Base-by-base conservation (phyloP, 1,140 invertebrate species). In the Euschistus heros region DNA sequence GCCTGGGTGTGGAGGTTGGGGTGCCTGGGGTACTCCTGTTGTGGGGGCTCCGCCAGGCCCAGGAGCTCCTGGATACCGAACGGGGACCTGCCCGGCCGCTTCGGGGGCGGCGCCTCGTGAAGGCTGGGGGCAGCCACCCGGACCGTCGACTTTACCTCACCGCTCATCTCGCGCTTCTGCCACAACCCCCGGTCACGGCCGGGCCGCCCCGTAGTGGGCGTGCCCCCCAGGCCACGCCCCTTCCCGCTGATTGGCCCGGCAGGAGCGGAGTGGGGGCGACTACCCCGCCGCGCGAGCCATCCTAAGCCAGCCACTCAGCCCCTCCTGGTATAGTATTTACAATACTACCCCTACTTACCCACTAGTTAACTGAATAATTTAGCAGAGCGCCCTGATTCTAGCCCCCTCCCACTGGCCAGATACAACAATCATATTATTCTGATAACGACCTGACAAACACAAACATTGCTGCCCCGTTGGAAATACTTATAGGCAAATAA, bases 61-160 rank as follows among this genome's bases (percentile, higher is more conserved):
- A 94, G 78, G 69, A 94, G 80, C 79, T 94, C 91, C 76, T 94
- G 91, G 73, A 94, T 94, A 69, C 89, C 91, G 77, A 94, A 94
- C 18, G 91, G 90, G 68, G 89, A 91, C 70, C 91, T 80, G 76
- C 92, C 89, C 68, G 89, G 88, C 80, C 88, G 83, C 44, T 54
- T 59, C 18, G 54, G 20, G 30, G 67, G 47, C 44, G 42, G 42
- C 2, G 47, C 22, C 14, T 61, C 64, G 52, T 64, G 62, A 17
- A 64, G 33, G 30, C 63, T 60, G 18, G 67, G 67, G 18, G 67
- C 67, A 22, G 63, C 46, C n/a, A 68, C 67, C 42, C 67, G 50
- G 2, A 68, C 67, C 42, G 66, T 67, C 18, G 54, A 57, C 54
- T 57, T 57, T 15, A 22, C 62, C 55, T 60, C 65, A 8, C 44